Base-by-base conservation (phyloP, 2,888 invertebrate species). In the Tinea semifulvella region DNA sequence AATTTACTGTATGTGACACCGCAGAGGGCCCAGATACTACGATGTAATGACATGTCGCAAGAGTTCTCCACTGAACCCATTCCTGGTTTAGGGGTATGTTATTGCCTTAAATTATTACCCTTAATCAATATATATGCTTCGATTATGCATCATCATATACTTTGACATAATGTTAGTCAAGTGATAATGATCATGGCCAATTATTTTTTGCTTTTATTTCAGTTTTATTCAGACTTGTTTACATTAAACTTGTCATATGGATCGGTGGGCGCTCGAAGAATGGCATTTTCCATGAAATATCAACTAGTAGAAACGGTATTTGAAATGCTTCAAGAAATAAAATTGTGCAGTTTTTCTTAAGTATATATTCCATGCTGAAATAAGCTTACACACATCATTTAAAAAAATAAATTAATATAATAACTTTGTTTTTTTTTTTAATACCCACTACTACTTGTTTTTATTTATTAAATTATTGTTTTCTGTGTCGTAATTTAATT, bases 211-310 rank as follows among this genome's bases (percentile, higher is more conserved):
- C 8, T 22, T 22, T 22, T 7, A 22, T 22, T 22, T 22, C 70
- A 88, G 87, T 92, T 89, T 62, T 89, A 85, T 55, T 87, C 91
- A 0, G 92, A 92, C 60, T 70, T 92, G 1, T 88, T 88, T 63
- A 86, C 89, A 14, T 61, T 92, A 44, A 87, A 90, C 48, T 76
- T 85, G 65, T 79, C 84, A 0, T 87, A 87, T 47, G 84, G 85
- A 0, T 85, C 85, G 0, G 84, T 86, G 44, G 84, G 85, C 53
- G 85, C 84, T 3, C 76, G 85, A 10, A 65, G 84, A 10, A 62
- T 79, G 1, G 79, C 88, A 1, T 79, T 83, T 59, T 68, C 67
- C 28, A 73, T 85, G 50, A 84, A 86, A 16, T 84, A 81, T 52
- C 76, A 83, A 13, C 71, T 88, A 0, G 83, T 86, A 0, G 83